A percentile compares a stretch with the other conserved stretches of the same genome.
Evolutionary conservation across 1,140 invertebrate genomes (phyloP).

Genomic region (Asobara japonica): DNA sequence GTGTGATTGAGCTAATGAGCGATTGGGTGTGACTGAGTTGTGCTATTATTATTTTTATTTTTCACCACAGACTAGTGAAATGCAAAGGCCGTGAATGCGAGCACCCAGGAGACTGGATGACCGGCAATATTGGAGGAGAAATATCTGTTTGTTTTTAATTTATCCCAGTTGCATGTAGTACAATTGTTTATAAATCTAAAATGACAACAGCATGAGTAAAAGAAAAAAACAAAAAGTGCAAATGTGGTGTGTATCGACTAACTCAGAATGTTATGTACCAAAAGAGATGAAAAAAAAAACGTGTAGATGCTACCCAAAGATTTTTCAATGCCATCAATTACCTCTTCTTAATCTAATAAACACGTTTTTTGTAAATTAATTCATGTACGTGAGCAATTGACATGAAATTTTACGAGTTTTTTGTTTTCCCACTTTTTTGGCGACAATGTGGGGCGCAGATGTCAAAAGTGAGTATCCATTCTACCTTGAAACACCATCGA

Average conservation of each 20-base stretch:
- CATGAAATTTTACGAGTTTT: conserved; percentile 65
- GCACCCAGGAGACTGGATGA: conserved; percentile 28
- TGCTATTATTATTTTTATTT: not conserved
- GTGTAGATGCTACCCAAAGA: conserved; percentile 50
- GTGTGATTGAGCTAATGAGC: conserved; percentile 41
- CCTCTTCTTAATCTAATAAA: conserved; percentile 3
- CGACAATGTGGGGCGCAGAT: conserved; percentile 65
- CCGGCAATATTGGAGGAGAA: conserved; percentile 23
- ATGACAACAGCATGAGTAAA: conserved; percentile 1
- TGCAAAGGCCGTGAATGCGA: conserved; percentile 18
- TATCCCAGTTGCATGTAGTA: conserved; percentile 27
- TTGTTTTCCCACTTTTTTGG: conserved; percentile 65
- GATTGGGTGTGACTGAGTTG: conserved; percentile 14
- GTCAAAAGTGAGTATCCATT: conserved; percentile 57
- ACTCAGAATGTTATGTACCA: conserved; percentile 4
- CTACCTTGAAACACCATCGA: conserved; percentile 49
- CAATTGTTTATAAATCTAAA: not conserved
- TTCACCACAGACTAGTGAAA: not conserved
- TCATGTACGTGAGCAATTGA: conserved; percentile 62
- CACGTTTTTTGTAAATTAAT: conserved; percentile 36
- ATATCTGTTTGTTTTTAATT: not conserved
- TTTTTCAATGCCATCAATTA: conserved; percentile 47
- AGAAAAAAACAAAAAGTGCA: conserved; percentile 13
- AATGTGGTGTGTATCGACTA: not conserved
- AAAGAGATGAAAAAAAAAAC: conserved; percentile 32